These are phyloP conservation scores for Tenthredo amoena DNA, from an alignment of 2,888 invertebrate genomes.

Conservation along the genomic window DNA sequence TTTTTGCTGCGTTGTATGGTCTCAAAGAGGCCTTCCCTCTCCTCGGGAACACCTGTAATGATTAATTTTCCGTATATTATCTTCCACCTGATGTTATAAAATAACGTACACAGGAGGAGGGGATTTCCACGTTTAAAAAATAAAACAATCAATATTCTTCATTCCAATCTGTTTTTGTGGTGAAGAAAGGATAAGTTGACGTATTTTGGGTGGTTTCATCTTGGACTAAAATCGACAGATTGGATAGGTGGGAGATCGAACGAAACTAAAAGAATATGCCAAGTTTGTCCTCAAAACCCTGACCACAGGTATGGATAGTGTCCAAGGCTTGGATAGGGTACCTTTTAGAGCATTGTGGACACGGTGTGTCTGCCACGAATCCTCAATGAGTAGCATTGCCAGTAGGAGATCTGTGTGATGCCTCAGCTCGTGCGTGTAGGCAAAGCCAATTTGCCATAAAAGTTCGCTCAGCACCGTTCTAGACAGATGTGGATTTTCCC, in stretches of 20 bases:
- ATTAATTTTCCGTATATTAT: neutral
- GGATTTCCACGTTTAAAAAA: neutral
- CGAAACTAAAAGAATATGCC: no score
- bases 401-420: conserved; percentile 94
- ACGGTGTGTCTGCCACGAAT: conserved; percentile 97
- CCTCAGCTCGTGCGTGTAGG: conserved; percentile 96
- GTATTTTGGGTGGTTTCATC: neutral
- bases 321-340: conserved; percentile 64
- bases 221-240: neutral
- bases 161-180: neutral
- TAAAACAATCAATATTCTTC: neutral
- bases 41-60: conserved; percentile 84
- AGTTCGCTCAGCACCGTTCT: conserved; percentile 93
- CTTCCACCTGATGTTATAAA: neutral
- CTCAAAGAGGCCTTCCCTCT: conserved; percentile 95
- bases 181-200: neutral
- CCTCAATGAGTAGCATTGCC: conserved; percentile 93
- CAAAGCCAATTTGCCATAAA: conserved; percentile 92
- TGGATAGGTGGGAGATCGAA: neutral
- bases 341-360: conserved; percentile 97
- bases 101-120: neutral
- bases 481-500: conserved; percentile 98
- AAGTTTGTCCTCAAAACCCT: no score
- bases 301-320: neutral
- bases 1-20: conserved; percentile 95